These are phyloP conservation scores for Microtus montanus DNA, from an alignment of 2,113 vertebrate species.

Conservation along the genomic window DNA sequence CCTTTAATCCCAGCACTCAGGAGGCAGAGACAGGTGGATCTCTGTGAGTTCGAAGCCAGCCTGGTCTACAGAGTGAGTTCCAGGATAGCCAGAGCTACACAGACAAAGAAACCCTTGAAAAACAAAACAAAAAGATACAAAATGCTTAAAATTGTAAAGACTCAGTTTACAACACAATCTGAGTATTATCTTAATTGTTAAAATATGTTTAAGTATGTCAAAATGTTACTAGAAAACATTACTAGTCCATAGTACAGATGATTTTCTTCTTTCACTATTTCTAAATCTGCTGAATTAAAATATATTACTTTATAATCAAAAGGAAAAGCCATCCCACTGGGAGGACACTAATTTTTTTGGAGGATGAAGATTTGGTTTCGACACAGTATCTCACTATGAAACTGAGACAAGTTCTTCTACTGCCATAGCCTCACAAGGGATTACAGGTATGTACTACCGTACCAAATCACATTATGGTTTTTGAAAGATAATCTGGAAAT, in stretches of 20 bases:
- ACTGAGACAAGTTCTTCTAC: background rate
- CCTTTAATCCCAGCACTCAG: background rate
- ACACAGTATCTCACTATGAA: background rate
- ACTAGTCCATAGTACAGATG: background rate
- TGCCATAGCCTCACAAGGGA: background rate
- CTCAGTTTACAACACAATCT: slow-evolving; percentile 15
- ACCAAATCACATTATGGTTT: background rate
- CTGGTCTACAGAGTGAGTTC: background rate
- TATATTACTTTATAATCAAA: slow-evolving; percentile 35
- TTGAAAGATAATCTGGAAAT: background rate
- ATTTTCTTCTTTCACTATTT: slow-evolving; percentile 15
- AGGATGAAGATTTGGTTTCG: background rate
- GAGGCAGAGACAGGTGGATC: background rate
- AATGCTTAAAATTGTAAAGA: slow-evolving; percentile 50
- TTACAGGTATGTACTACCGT: background rate
- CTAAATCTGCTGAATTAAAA: slow-evolving; percentile 43
- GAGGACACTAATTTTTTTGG: background rate
- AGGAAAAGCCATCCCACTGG: slow-evolving; percentile 8
- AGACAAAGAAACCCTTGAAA: background rate
- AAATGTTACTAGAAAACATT: background rate
- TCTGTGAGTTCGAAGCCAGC: background rate
- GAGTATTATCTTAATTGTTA: slow-evolving; percentile 27
- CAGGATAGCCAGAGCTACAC: background rate
- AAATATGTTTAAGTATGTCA: background rate
- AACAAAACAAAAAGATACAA: slow-evolving; percentile 8